Percentiles rank a stretch among this genome's conserved stretches.
Conservation (phyloP, 2,888 invertebrate species). For the Glyphotaelius pellucidus region DNA sequence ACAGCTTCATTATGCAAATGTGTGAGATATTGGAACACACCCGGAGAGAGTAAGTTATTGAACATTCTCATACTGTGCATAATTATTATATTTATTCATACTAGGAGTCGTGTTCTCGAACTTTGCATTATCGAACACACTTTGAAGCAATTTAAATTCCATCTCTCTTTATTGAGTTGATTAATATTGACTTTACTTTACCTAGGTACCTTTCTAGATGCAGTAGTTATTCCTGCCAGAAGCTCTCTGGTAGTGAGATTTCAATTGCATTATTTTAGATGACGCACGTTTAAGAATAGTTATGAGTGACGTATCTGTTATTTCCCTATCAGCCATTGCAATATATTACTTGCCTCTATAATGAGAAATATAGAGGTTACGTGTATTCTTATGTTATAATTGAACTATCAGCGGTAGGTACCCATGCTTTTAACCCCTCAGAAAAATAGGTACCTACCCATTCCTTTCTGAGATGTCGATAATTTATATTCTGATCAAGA, state of each 20-base stretch:
- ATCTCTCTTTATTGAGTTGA: background rate
- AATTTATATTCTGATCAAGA: no score
- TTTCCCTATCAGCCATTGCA: background rate
- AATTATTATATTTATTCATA: background rate
- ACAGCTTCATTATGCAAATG: background rate
- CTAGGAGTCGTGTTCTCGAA: background rate
- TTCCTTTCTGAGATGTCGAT: no score
- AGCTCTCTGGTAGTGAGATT: background rate
- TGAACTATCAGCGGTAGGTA: no score
- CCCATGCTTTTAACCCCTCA: no score
- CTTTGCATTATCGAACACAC: background rate
- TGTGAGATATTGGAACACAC: background rate
- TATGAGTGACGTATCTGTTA: background rate
- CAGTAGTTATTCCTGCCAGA: background rate
- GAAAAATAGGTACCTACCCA: no score
- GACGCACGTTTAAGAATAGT: background rate
- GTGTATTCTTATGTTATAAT: no score
- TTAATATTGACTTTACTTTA: background rate
- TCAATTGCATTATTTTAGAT: background rate
- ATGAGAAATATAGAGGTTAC: no score
- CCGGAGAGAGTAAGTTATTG: background rate
- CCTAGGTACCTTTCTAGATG: background rate
- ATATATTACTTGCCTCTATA: no score
- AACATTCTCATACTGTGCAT: background rate
- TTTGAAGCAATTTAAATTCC: background rate